Base-by-base conservation (phyloP, 1,140 invertebrate genomes). In the Ceratina australensis region DNA sequence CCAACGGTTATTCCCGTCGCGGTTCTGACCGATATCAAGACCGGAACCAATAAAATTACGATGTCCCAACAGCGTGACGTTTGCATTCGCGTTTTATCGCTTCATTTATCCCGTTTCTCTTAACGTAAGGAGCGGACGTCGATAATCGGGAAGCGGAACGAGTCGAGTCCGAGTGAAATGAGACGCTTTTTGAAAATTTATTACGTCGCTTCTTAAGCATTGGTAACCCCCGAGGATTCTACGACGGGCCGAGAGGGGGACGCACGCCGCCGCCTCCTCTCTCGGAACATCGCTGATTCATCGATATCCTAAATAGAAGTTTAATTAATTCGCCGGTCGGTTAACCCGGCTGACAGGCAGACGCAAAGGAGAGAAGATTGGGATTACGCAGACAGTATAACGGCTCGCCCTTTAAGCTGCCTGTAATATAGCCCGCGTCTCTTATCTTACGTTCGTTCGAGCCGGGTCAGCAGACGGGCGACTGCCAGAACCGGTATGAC, bases 261-360 rank as follows among this genome's bases (percentile, higher is more conserved):
- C 67, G 72, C 72, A 42, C 33, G 33, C 33, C 5, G 33, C 63
- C n/a, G n/a, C n/a, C n/a, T n/a, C n/a, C n/a, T 22, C 80, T 65
- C 57, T 71, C 33, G 81, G 83, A 79, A 89, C 90, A 90, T 87
- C 87, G 90, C 90, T 90, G 89, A 91, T 91, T 92, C 89, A 91
- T 90, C 91, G 89, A 88, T 91, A 90, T 90, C 90, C 84, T 90
- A 88, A 90, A 89, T 91, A 91, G 87, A 90, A 91, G 90, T 92
- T 92, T 92, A 91, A 91, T 92, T 91, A 91, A 91, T 90, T 91
- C 88, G 81, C 87, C 88, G 90, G 87, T 90, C 87, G 87, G 89
- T 89, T 91, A 90, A 90, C 87, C 86, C 87, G 84, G 86, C 84
- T 86, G 88, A 90, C 87, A 89, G 86, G 82, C 86, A 87, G 85